phyloP scores from a whole-genome alignment of 2,113 vertebrate species.

The Scartelaos histophorus region DNA sequence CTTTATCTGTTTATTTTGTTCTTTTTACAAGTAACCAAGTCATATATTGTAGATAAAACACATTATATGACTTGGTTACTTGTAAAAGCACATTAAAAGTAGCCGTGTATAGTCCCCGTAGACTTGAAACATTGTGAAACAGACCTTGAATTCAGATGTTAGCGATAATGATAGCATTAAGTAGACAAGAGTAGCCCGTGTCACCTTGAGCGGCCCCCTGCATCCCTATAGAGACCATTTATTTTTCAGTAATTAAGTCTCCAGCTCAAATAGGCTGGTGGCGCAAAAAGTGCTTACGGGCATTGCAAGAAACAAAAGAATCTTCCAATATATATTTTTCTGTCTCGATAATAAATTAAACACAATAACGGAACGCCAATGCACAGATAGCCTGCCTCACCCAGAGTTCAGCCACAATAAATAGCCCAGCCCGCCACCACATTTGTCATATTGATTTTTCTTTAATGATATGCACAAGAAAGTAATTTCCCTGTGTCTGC shows the following conservation, averaged over 20 bases:
- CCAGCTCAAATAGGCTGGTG: slow-evolving; percentile 39
- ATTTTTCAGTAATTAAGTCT: slow-evolving; percentile 66
- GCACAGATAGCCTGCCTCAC: slow-evolving; percentile 49
- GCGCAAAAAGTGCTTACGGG: neutral
- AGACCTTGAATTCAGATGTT: slow-evolving; percentile 50
- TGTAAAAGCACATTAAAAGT: slow-evolving; percentile 3
- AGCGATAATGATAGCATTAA: slow-evolving; percentile 65
- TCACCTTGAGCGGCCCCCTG: slow-evolving; percentile 59
- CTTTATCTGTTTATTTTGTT: neutral
- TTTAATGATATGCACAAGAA: slow-evolving; percentile 88
- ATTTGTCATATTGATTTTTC: slow-evolving; percentile 85
- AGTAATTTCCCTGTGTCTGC: slow-evolving; percentile 84
- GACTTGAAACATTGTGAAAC: slow-evolving; percentile 3
- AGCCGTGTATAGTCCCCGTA: slow-evolving; percentile 16
- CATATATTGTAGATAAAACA: no score
- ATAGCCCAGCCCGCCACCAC: slow-evolving; percentile 73
- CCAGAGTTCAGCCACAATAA: slow-evolving; percentile 77
- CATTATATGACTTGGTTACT: neutral
- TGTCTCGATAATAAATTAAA: slow-evolving; percentile 65
- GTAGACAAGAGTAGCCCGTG: slow-evolving; percentile 48
- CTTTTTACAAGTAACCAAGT: no score
- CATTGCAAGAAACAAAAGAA: slow-evolving; percentile 10
- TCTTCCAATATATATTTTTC: slow-evolving; percentile 38
- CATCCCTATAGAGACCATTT: slow-evolving; percentile 56
- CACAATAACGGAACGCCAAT: slow-evolving; percentile 54